Evolutionary conservation across 2,888 invertebrate species (phyloP), one percentile per base, ranked within the genome.

Genomic region (Sphaerophoria taeniata): DNA sequence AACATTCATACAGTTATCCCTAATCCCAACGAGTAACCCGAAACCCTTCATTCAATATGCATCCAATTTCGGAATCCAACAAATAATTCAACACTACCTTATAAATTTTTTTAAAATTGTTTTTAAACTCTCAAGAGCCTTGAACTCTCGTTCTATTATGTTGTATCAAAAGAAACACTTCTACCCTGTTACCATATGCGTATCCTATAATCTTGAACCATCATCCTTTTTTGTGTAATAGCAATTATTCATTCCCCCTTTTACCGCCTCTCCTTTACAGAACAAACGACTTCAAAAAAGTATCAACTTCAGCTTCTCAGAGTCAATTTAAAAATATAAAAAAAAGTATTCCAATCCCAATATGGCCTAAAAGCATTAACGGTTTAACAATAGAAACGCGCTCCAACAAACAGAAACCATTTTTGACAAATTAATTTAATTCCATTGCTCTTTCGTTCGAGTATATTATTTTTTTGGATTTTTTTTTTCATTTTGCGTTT

Each of bases 401-500:
- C 58, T 34, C 63, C 45, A 63, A 33, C 74, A 74, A 79, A 83
- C 70, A 83, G 77, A 82, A 82, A 82, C 82, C 82, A 69, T 77
- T 82, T 70, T 79, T 63, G n/a, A 70, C 63, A 78, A 83, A 83
- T 74, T 83, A 83, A 83, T 79, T 83, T 83, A 70, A 74, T 83
- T 83, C 70, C 24, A 69, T 58, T 73, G 69, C 60, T 83, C n/a
- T 49, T 65, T 53, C 51, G 16, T 9, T 3, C 51, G 56, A n/a
- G n/a, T n/a, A n/a, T n/a, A n/a, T n/a, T n/a, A n/a, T n/a, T n/a
- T n/a, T 63, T 70, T 24, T 56, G n/a, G n/a, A n/a, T 34, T 77
- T 69, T 78, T 49, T 49, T 49, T 7, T 16, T 49, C 5, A 6
- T 49, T 14, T 16, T 49, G n/a, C n/a, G 5, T 14, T 43, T 49